phyloP scores from a whole-genome alignment of 2,113 vertebrate genomes.

The Dendrocopos noguchii region DNA sequence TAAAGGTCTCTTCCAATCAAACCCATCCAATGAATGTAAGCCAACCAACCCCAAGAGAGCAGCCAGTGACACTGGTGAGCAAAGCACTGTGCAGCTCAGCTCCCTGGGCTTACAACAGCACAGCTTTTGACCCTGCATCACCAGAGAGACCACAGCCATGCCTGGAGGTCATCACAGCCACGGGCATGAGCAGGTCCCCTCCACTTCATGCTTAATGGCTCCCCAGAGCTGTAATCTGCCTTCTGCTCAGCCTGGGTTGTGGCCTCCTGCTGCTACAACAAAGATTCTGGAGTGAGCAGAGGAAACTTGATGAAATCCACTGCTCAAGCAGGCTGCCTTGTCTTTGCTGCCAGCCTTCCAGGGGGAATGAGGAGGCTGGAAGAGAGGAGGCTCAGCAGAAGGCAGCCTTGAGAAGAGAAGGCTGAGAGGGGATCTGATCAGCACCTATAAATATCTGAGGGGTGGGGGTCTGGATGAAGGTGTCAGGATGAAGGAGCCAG shows the following conservation, averaged over 20 bases:
- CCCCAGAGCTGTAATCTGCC: background rate
- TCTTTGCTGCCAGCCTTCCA: background rate
- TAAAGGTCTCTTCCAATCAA: too few relatives aligned
- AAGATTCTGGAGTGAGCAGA: background rate
- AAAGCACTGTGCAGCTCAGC: background rate
- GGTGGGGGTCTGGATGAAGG: too few relatives aligned
- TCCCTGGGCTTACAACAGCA: too few relatives aligned
- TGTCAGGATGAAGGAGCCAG: too few relatives aligned
- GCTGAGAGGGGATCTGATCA: too few relatives aligned
- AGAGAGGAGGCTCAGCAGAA: background rate
- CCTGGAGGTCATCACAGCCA: background rate
- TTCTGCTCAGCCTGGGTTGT: background rate
- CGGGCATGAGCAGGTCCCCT: background rate
- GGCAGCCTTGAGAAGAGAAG: background rate
- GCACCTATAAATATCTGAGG: too few relatives aligned
- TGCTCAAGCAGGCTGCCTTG: rapidly evolving
- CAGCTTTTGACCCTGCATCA: too few relatives aligned
- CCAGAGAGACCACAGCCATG: background rate
- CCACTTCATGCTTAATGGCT: background rate
- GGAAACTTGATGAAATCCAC: rapidly evolving
- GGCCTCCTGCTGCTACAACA: background rate
- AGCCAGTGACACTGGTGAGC: rapidly evolving
- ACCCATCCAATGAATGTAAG: background rate
- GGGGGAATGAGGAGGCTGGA: background rate
- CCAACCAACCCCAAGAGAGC: background rate